phyloP scores from a whole-genome alignment of 2,888 invertebrate genomes.

The Caenorhabditis parvicauda region DNA sequence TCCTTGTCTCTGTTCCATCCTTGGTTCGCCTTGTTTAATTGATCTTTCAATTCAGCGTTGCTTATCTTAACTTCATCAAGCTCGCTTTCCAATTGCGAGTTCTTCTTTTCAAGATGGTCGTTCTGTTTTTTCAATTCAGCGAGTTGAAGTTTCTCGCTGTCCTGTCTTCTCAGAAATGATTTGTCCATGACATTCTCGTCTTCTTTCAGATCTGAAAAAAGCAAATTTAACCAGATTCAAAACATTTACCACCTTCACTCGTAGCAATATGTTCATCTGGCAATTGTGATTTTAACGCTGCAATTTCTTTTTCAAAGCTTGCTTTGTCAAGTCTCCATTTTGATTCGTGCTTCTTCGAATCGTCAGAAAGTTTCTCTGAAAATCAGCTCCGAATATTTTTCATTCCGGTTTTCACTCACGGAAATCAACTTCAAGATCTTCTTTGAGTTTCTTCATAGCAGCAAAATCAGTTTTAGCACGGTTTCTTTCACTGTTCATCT shows the following conservation, averaged over 20 bases:
- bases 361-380: conserved; percentile 35
- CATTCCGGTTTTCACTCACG: conserved; percentile 16
- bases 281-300: conserved; percentile 36
- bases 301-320: conserved; percentile 37
- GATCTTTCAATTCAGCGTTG: conserved; percentile 54
- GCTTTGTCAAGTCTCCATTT: conserved; percentile 35
- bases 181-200: conserved; percentile 25
- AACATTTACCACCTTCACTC: background rate
- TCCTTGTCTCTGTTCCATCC: conserved; percentile 53
- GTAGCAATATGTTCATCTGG: conserved; percentile 14
- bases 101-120: conserved; percentile 43
- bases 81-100: conserved; percentile 14
- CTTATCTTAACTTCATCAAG: conserved; percentile 44
- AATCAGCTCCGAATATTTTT: background rate
- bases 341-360: conserved; percentile 31
- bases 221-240: background rate
- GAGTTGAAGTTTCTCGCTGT: conserved; percentile 33
- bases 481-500: conserved; percentile 53
- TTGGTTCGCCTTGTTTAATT: conserved; percentile 43
- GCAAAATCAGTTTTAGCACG: conserved; percentile 53
- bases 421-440: conserved; percentile 52
- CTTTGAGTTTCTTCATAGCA: conserved; percentile 52
- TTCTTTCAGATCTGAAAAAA: conserved; percentile 25
- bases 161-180: conserved; percentile 23
- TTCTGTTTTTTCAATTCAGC: conserved; percentile 52